Base-by-base conservation (phyloP, 2,888 invertebrate genomes). In the Mythimna pallens region DNA sequence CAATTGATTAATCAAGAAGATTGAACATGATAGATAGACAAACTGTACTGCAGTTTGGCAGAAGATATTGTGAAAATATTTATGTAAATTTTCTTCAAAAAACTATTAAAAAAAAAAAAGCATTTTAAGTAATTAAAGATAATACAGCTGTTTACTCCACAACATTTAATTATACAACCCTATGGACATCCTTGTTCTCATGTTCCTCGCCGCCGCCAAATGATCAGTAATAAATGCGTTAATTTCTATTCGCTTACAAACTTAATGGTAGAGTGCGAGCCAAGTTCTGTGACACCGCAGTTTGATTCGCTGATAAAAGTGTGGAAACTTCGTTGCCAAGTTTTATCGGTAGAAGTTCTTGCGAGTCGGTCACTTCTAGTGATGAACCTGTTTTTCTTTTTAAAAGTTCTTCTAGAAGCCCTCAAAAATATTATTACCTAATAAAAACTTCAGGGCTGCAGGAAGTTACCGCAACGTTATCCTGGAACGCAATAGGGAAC, bases 211-310 rank as follows among this genome's bases (percentile, higher is more conserved):
- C 74, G 74, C 71, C 81, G 71, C 74, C 83, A 81, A 81, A 78
- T 70, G 72, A 72, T 74, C 78, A 68, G 40, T 69, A 75, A 82
- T 72, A 72, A 77, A 80, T 70, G 70, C 77, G 63, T 80, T 65
- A 74, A 83, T 77, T 77, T 70, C 74, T 65, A 70, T 69, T 80
- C 66, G 57, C 25, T 58, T 55, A 66, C 63, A 50, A 69, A 74
- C 65, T 69, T 71, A 76, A 47, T 69, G 43, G 64, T 65, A 61
- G 54, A 79, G n/a, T 50, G 20, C 0, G n/a, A 66, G 83, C 83
- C 83, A 81, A 81, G 81, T 83, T 64, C 73, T 7, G 14, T 8
- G 43, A 22, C 54, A 43, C 58, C 12, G 17, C 30, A 50, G 17
- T 81, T 71, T 81, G 34, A 66, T 66, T 34, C 8, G 20, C 67